Conservation (phyloP, 2,113 vertebrate genomes). For the Deroptyus accipitrinus region DNA sequence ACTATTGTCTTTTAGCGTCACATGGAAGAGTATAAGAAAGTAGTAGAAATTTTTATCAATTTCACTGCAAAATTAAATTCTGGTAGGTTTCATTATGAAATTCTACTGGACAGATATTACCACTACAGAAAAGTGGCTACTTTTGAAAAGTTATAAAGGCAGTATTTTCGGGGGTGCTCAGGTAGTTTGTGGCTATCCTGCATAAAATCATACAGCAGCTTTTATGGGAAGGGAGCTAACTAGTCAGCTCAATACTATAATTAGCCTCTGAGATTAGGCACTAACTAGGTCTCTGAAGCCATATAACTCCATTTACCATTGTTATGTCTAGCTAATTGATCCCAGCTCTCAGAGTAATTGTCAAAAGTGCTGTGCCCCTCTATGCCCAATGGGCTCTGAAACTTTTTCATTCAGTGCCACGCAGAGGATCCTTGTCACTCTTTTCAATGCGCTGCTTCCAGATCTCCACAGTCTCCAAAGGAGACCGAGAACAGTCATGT, state of each 20-base stretch:
- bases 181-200: neutral
- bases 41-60: neutral
- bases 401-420: neutral
- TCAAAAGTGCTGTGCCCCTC: neutral
- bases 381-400: rapidly evolving
- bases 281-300: neutral
- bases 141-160: neutral
- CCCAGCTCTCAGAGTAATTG: neutral
- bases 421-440: rapidly evolving
- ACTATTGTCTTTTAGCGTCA: neutral
- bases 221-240: neutral
- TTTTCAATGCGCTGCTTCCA: neutral
- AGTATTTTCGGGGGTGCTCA: neutral
- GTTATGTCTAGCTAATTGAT: neutral
- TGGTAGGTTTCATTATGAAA: neutral
- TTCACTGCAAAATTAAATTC: neutral
- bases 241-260: neutral
- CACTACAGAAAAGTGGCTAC: neutral
- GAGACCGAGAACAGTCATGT: neutral
- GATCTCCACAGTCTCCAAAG: neutral
- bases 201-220: neutral
- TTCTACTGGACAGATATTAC: neutral
- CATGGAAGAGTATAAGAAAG: neutral
- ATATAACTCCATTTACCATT: neutral
- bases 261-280: neutral